Conservation (phyloP, 2,113 vertebrate genomes). For the Cercopithecus mona region DNA sequence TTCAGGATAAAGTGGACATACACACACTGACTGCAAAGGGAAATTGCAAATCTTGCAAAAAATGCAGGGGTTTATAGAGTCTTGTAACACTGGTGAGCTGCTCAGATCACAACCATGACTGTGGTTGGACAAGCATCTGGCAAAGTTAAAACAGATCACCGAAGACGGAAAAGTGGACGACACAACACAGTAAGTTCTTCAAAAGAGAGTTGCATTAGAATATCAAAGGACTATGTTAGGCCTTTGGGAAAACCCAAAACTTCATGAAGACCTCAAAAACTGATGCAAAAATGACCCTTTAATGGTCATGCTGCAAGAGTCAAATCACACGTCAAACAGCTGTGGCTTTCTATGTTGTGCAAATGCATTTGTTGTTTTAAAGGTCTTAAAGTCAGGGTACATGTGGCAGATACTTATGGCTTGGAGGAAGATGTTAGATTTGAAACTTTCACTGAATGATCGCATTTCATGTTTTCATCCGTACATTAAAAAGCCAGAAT, state of each 20-base stretch:
- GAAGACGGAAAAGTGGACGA: neutral
- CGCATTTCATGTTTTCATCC: neutral
- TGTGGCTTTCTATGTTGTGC: neutral
- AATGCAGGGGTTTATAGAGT: fast-evolving
- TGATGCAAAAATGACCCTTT: neutral
- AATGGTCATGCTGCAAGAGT: neutral
- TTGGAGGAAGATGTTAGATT: neutral
- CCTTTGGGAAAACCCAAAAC: neutral
- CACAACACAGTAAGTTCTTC: neutral
- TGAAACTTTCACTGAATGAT: neutral
- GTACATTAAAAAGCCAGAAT: neutral
- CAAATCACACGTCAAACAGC: slow-evolving; percentile 45
- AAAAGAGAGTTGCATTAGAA: neutral
- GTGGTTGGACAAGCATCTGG: neutral
- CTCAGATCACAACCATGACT: fast-evolving
- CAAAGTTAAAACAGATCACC: neutral
- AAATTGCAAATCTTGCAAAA: neutral
- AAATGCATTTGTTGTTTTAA: neutral
- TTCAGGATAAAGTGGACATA: neutral
- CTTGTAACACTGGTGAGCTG: fast-evolving
- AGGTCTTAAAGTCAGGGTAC: neutral
- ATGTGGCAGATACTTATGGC: neutral
- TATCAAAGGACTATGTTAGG: neutral
- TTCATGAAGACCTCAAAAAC: neutral
- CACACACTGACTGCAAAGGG: fast-evolving